A percentile compares a stretch with the other conserved stretches of the same genome.
Evolutionary conservation across 2,888 invertebrate genomes (phyloP).

Genomic region (Nephrotoma appendiculata): DNA sequence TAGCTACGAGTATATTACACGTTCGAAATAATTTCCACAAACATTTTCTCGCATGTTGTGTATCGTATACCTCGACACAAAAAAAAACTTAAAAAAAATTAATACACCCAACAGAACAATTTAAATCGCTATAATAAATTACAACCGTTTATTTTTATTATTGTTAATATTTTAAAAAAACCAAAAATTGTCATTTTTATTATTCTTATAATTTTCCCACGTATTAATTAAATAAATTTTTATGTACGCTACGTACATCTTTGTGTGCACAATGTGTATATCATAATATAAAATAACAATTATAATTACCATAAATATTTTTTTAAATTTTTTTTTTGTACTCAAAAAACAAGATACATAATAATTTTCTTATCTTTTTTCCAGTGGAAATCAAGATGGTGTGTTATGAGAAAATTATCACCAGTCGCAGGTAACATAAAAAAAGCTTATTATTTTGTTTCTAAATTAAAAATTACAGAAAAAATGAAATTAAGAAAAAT

Average conservation of each 20-base stretch:
- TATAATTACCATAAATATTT: not conserved
- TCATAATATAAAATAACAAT: not conserved
- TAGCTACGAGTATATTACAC: not conserved
- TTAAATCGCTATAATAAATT: not conserved
- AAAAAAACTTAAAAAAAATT: not conserved
- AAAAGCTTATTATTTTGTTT: not conserved
- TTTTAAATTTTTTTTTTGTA: not conserved
- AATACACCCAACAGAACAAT: not conserved
- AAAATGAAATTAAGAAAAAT: not conserved
- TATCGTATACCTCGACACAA: not conserved
- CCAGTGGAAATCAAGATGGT: slow-evolving; percentile 52
- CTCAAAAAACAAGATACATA: not conserved
- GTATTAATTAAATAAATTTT: not conserved
- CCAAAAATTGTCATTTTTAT: not conserved
- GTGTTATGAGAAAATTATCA: slow-evolving; percentile 48
- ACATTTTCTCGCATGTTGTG: not conserved
- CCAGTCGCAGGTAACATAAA: slow-evolving; percentile 44
- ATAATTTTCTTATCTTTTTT: slow-evolving; percentile 26
- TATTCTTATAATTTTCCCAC: not conserved
- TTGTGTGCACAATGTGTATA: not conserved
- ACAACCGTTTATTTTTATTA: not conserved
- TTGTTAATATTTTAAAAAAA: not conserved
- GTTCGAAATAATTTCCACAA: not conserved
- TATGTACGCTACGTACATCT: not conserved
- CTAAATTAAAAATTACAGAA: not conserved